Percentiles rank a stretch among this genome's conserved stretches.
Evolutionary conservation across 1,140 invertebrate species (phyloP).

Genomic region (Drosophila tani): DNA sequence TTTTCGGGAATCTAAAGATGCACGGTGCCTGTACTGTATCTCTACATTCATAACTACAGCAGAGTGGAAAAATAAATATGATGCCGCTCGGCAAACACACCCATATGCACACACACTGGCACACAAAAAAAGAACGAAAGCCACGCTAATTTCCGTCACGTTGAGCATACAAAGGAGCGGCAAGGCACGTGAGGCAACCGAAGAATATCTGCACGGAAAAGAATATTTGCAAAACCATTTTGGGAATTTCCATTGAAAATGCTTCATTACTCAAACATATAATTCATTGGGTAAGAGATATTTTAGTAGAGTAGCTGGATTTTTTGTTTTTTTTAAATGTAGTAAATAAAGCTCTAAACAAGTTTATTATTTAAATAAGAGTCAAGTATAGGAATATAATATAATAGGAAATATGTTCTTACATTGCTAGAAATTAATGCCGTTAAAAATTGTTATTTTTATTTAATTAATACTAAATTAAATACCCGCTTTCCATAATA

Average conservation of each 20-base stretch:
- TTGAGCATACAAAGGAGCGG: constrained; percentile 78
- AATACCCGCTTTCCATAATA: too few species aligned
- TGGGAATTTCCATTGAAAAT: not conserved
- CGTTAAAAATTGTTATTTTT: too few species aligned
- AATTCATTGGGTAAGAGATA: too few species aligned
- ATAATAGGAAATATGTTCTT: too few species aligned
- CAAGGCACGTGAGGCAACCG: constrained; percentile 63
- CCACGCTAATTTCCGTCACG: constrained; percentile 81
- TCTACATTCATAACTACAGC: constrained; percentile 79
- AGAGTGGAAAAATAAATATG: constrained; percentile 78
- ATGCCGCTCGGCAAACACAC: constrained; percentile 47
- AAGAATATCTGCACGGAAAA: constrained; percentile 28
- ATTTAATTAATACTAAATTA: too few species aligned
- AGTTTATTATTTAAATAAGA: too few species aligned
- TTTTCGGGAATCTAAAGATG: constrained; percentile 70
- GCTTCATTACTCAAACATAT: too few species aligned
- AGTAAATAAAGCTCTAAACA: too few species aligned
- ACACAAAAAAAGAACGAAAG: constrained; percentile 41
- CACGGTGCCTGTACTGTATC: constrained; percentile 45
- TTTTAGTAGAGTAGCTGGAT: too few species aligned
- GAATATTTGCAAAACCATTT: not conserved
- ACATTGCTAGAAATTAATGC: too few species aligned
- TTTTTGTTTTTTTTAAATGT: too few species aligned
- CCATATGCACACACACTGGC: constrained; percentile 22
- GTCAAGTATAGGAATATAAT: too few species aligned